Evolutionary conservation across 2,797 vertebrate species (phyloP).

Genomic region (Denticeps clupeoides): DNA sequence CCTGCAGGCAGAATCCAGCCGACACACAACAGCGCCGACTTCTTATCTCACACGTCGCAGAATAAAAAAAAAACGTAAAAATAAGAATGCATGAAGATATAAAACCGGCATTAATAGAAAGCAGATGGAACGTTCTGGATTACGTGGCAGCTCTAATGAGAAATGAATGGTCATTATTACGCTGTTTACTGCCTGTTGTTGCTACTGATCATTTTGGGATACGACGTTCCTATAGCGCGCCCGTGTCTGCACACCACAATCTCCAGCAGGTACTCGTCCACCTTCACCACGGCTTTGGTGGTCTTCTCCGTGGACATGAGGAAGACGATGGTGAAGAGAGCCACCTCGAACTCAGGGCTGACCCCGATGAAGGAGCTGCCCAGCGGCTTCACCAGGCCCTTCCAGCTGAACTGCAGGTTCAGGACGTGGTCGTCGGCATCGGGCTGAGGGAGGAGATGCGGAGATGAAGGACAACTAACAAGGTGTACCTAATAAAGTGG

Average conservation of each 20-base stretch:
- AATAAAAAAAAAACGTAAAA: too few species aligned
- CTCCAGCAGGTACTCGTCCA: slow-evolving; percentile 63
- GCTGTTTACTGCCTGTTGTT: slow-evolving; percentile 49
- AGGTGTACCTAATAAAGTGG: too few species aligned
- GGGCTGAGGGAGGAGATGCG: slow-evolving; percentile 46
- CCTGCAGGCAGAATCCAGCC: too few species aligned
- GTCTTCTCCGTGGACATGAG: slow-evolving; percentile 52
- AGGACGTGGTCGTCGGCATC: slow-evolving; percentile 70
- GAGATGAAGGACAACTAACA: too few species aligned
- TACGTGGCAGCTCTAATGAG: too few species aligned
- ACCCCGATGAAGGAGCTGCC: slow-evolving; percentile 64
- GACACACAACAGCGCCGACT: too few species aligned
- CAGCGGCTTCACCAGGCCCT: slow-evolving; percentile 59
- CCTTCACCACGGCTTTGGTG: slow-evolving; percentile 49
- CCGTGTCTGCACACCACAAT: slow-evolving; percentile 57
- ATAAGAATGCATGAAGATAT: too few species aligned
- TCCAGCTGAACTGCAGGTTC: slow-evolving; percentile 77
- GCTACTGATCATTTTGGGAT: slow-evolving; percentile 63
- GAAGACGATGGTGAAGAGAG: slow-evolving; percentile 69
- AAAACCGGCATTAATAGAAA: too few species aligned
- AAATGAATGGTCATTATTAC: too few species aligned
- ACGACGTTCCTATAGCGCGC: slow-evolving; percentile 66
- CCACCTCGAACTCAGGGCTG: slow-evolving; percentile 71
- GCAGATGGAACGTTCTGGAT: too few species aligned
- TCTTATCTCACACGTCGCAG: too few species aligned